A percentile compares a stretch with the other conserved stretches of the same genome.
These are phyloP conservation scores for Orchesella flavescens DNA, from an alignment of 2,888 invertebrate species.

Conservation along the genomic window DNA sequence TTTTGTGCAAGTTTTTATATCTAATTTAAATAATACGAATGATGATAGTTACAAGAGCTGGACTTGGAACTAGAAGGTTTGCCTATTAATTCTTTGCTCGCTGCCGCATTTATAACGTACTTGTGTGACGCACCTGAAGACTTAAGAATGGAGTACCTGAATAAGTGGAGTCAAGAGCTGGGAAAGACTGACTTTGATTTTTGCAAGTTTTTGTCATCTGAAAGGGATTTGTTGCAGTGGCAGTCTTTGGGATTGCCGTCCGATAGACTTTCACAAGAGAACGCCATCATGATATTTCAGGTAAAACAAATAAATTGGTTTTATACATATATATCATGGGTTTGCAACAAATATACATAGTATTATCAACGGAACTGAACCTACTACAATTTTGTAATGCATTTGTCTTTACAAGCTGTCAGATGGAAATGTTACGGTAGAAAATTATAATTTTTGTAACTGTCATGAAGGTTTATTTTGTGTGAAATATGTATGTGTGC, in stretches of 20 bases:
- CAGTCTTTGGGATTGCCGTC: constrained; percentile 88
- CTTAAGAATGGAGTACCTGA: constrained; percentile 77
- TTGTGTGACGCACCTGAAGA: constrained; percentile 83
- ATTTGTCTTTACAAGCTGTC: constrained; percentile 60
- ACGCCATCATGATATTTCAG: constrained; percentile 85
- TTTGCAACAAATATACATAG: too few relatives aligned
- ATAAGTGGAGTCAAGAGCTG: constrained; percentile 74
- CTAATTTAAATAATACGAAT: too few relatives aligned
- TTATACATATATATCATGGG: too few relatives aligned
- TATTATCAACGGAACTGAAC: too few relatives aligned
- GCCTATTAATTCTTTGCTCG: constrained; percentile 81
- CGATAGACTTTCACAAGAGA: constrained; percentile 86
- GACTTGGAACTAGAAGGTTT: constrained; percentile 80
- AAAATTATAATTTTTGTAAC: background rate
- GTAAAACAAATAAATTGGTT: constrained; percentile 75
- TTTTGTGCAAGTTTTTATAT: too few relatives aligned
- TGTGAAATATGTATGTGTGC: background rate
- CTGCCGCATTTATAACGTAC: constrained; percentile 86
- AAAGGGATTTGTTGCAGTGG: constrained; percentile 88
- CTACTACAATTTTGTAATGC: constrained; percentile 45
- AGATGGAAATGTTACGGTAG: constrained; percentile 68
- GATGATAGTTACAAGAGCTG: constrained; percentile 75
- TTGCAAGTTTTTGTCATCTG: constrained; percentile 79
- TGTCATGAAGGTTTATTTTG: background rate
- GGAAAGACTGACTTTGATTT: constrained; percentile 76